phyloP scores from a whole-genome alignment of 2,797 vertebrate genomes.

The Sebastes melanostomus region DNA sequence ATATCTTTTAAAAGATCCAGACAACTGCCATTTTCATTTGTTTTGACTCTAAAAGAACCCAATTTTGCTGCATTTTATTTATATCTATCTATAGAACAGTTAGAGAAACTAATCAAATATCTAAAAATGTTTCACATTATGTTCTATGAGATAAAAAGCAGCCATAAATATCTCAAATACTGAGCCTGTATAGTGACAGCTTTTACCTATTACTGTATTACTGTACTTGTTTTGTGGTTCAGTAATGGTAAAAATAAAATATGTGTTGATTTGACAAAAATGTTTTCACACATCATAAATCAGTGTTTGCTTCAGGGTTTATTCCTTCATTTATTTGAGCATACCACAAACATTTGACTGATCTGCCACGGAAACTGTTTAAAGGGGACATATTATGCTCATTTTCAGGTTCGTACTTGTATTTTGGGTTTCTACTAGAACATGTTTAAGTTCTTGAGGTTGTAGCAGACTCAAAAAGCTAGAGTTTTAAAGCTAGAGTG shows the following conservation, averaged over 20 bases:
- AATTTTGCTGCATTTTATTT: background rate
- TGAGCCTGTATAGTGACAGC: background rate
- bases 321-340: background rate
- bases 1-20: background rate
- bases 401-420: no score
- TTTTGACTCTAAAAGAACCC: background rate
- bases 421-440: no score
- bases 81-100: background rate
- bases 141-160: background rate
- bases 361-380: background rate
- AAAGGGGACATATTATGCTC: no score
- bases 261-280: no score
- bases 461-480: no score
- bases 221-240: background rate
- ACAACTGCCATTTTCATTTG: background rate
- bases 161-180: background rate
- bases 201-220: background rate
- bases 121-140: background rate
- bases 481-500: no score
- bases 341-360: background rate
- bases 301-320: background rate
- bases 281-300: background rate
- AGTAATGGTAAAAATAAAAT: background rate
- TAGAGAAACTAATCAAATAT: background rate
- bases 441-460: no score